A percentile compares a stretch with the other conserved stretches of the same genome.
Conservation (phyloP, 2,888 invertebrate genomes). For the Drosophila mettleri region DNA sequence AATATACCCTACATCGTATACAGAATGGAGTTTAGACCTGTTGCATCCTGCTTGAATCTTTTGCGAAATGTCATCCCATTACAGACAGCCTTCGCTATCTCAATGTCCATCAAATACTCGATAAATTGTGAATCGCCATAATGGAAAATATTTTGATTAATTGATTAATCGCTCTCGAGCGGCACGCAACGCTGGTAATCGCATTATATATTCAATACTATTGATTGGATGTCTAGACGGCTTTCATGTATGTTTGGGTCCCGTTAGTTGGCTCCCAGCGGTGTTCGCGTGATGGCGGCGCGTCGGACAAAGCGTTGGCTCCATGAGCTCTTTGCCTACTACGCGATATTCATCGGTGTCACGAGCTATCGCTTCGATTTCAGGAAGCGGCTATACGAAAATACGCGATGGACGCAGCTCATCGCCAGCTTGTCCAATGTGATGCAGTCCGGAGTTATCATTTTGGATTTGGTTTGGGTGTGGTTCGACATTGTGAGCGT, state of each 20-base stretch:
- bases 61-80: too few relatives aligned
- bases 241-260: conserved; percentile 2
- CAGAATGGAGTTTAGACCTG: too few relatives aligned
- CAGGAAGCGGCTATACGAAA: conserved; percentile 4
- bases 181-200: not conserved
- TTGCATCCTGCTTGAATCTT: too few relatives aligned
- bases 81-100: not conserved
- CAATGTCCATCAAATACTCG: not conserved
- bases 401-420: conserved; percentile 27
- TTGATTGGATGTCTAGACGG: not conserved
- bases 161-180: not conserved
- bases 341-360: conserved; percentile 41
- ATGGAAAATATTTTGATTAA: not conserved
- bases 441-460: rapidly evolving
- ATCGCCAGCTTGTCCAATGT: conserved; percentile 38
- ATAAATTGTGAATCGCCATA: not conserved
- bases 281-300: conserved; percentile 16
- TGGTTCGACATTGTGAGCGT: not conserved
- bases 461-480: not conserved
- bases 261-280: not conserved
- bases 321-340: conserved; percentile 26
- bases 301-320: conserved; percentile 20
- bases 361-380: conserved; percentile 54
- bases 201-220: conserved; percentile 3
- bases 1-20: too few relatives aligned